Evolutionary conservation across 2,113 vertebrate species (phyloP).

Genomic region (Hystrix brachyura): DNA sequence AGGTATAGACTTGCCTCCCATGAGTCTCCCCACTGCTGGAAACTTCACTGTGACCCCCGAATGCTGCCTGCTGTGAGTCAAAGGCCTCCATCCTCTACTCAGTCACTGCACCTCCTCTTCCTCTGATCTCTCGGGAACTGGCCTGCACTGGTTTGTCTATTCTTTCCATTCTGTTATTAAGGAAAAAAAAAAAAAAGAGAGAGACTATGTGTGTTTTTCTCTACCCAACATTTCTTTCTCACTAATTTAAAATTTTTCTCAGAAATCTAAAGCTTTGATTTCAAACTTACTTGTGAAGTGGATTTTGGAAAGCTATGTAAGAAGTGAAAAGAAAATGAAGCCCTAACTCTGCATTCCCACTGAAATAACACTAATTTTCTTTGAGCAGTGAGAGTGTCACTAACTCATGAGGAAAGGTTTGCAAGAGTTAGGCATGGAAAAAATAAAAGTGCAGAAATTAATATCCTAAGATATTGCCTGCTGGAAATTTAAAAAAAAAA

Average conservation of each 20-base stretch:
- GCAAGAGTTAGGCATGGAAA: neutral
- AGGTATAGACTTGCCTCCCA: neutral
- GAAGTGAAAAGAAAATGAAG: neutral
- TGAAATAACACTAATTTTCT: neutral
- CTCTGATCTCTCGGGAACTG: neutral
- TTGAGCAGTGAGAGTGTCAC: neutral
- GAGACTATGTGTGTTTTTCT: neutral
- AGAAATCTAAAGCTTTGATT: constrained; percentile 40
- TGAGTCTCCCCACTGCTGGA: neutral
- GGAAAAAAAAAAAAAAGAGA: too few species aligned
- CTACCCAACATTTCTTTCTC: neutral
- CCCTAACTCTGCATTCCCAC: neutral
- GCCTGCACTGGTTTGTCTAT: neutral
- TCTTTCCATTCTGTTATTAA: neutral
- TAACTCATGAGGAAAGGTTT: constrained; percentile 22
- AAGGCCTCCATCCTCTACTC: neutral
- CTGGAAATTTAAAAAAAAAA: constrained; percentile 48
- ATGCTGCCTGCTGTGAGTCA: neutral
- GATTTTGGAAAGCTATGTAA: neutral
- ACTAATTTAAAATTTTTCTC: neutral
- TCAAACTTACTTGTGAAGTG: constrained; percentile 15
- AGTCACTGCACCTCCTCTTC: neutral
- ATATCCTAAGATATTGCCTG: neutral
- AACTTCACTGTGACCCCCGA: neutral
- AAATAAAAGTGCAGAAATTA: constrained; percentile 17